Base-by-base conservation (phyloP, 2,797 vertebrate species). In the Arrhamphus sclerolepis region DNA sequence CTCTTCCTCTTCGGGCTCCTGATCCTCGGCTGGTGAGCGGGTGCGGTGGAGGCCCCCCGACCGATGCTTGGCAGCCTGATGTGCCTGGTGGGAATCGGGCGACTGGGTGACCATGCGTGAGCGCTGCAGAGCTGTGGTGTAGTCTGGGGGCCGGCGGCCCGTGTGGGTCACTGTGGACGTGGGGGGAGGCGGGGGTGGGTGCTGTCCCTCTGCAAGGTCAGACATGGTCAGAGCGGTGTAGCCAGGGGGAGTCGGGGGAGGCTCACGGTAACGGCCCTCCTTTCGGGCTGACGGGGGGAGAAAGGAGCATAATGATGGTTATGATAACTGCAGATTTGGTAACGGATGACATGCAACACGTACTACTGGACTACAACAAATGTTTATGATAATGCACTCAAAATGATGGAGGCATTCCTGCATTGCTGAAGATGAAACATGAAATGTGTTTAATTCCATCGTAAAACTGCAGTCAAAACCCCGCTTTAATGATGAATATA, bases 171-270 rank as follows among this genome's bases (percentile, higher is more conserved):
- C 47, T 0, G 75, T 57, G 31, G 29, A 83, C 66, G 77, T 0
- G 92, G 96, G 58, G 83, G 93, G 75, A 81, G 94, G 70, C 87
- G 91, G 67, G 3, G 72, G 11, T 0, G 75, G 77, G 59, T 86
- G 88, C 67, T 92, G 92, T 18, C 92, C 93, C 57, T 99, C 97
- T 0, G 93, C 86, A 31, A 97, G 94, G 83, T 98, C 96, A 0
- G 96, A 90, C 83, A 98, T 95, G 75, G 94, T 95, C 83, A 99
- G 94, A 55, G 96, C 98, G 0, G 97, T 93, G 80, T 99, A 99
- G 84, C 98, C 97, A 0, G 98, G 98, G 4, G 98, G 97, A 17
- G 97, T 98, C 2, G 98, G 98, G 13, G 97, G 98, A 1, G 97
- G 97, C 47, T 98, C 97, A 0, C 97, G 94, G 57, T 96, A 99